phyloP scores from a whole-genome alignment of 2,113 vertebrate genomes.

The Halcyon senegalensis region DNA sequence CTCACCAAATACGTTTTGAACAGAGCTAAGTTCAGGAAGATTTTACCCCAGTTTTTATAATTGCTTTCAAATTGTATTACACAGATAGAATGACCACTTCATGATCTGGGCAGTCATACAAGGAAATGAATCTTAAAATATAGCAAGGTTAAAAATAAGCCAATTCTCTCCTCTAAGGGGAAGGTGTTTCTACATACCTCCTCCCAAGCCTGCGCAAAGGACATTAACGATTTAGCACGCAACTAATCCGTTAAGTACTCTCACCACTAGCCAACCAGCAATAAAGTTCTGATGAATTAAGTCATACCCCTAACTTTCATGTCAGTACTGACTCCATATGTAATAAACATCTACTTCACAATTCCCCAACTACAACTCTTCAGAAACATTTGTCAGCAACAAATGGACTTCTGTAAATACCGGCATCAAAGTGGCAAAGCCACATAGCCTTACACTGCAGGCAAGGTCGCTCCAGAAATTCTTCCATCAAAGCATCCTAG shows the following conservation, averaged over 20 bases:
- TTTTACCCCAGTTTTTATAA: background rate
- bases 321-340: background rate
- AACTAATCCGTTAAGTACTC: background rate
- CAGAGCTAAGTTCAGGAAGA: background rate
- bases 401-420: background rate
- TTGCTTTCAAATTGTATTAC: background rate
- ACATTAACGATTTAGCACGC: background rate
- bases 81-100: background rate
- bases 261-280: background rate
- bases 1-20: background rate
- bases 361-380: background rate
- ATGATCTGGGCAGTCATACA: accelerated
- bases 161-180: background rate
- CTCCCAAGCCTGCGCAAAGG: background rate
- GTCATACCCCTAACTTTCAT: background rate
- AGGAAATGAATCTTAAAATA: background rate
- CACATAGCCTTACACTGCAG: accelerated
- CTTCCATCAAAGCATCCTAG: background rate
- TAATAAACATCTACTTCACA: background rate
- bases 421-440: background rate
- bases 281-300: background rate
- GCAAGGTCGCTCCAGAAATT: background rate
- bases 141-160: background rate
- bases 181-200: background rate
- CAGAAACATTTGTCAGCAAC: background rate